phyloP scores from a whole-genome alignment of 1,140 invertebrate species.

The Antheraea pernyi region DNA sequence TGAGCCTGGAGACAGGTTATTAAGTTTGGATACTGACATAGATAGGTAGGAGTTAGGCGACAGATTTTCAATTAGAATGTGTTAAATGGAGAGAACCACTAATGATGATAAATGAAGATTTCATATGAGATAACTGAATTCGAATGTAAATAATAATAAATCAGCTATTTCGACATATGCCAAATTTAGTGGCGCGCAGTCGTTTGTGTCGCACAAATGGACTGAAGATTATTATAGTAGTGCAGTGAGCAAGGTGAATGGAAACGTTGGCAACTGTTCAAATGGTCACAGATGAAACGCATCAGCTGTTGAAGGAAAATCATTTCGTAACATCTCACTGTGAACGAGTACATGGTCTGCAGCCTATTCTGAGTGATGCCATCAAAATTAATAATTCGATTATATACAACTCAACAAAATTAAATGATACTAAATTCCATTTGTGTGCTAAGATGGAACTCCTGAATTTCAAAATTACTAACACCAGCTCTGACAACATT shows the following conservation, averaged over 20 bases:
- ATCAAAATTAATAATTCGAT: too few relatives aligned
- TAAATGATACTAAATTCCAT: too few relatives aligned
- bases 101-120: neutral
- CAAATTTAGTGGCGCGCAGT: slow-evolving; percentile 27
- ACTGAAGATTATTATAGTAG: slow-evolving; percentile 45
- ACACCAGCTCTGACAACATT: too few relatives aligned
- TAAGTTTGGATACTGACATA: too few relatives aligned
- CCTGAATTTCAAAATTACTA: too few relatives aligned
- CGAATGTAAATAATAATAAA: neutral
- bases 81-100: neutral
- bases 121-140: neutral
- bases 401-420: too few relatives aligned
- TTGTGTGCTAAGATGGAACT: too few relatives aligned
- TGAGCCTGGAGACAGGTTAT: too few relatives aligned
- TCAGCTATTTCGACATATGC: slow-evolving; percentile 22
- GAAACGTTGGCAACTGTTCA: slow-evolving; percentile 63
- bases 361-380: neutral
- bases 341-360: neutral
- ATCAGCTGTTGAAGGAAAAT: slow-evolving; percentile 5
- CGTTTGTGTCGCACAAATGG: slow-evolving; percentile 37
- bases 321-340: neutral
- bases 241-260: slow-evolving; percentile 37
- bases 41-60: too few relatives aligned
- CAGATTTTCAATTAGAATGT: too few relatives aligned
- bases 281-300: slow-evolving; percentile 45